A percentile compares a stretch with the other conserved stretches of the same genome.
These are phyloP conservation scores for Muscicapa adusta DNA, from an alignment of 2,113 vertebrate species.

Conservation along the genomic window DNA sequence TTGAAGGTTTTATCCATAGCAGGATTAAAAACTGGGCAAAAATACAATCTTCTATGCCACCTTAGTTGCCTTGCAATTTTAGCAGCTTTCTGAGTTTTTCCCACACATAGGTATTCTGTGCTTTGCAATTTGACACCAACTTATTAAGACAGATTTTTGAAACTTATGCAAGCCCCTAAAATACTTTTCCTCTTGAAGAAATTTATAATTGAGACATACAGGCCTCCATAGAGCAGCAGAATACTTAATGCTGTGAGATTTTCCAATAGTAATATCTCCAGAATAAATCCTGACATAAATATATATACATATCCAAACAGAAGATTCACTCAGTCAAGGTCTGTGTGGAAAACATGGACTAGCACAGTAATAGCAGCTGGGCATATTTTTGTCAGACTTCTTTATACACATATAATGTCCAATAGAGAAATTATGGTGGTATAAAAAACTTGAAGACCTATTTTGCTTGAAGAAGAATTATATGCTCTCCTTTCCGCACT, in stretches of 20 bases:
- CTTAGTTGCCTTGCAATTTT: background rate
- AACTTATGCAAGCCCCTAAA: background rate
- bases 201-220: background rate
- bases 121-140: background rate
- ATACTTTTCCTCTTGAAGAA: background rate
- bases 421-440: background rate
- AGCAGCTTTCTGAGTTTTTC: background rate
- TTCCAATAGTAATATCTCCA: background rate
- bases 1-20: background rate
- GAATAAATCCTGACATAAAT: background rate
- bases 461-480: background rate
- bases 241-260: background rate
- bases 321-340: background rate
- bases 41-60: background rate
- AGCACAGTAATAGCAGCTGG: background rate
- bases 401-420: background rate
- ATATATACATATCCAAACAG: background rate
- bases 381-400: background rate
- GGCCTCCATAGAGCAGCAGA: background rate
- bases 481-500: background rate
- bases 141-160: background rate
- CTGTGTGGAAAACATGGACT: background rate
- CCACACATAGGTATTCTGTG: fast-evolving
- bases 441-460: background rate
- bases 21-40: background rate